Conservation (phyloP, 2,797 vertebrate genomes). For the Onychomys torridus region DNA sequence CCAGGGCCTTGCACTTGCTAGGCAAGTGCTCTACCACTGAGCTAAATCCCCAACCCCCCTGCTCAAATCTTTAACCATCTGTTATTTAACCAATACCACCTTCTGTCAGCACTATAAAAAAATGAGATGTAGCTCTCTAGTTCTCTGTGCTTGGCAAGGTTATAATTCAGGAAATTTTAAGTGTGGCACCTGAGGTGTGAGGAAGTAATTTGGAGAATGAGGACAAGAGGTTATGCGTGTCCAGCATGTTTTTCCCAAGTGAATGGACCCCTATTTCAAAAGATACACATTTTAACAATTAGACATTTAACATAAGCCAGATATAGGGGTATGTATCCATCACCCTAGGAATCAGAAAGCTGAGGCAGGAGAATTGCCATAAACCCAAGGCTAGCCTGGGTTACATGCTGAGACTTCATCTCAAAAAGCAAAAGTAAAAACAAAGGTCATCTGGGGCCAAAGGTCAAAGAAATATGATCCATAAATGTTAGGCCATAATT, state of each 20-base stretch:
- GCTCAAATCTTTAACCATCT: neutral
- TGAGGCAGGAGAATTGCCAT: neutral
- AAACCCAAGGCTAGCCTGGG: neutral
- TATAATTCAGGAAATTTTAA: neutral
- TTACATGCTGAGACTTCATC: neutral
- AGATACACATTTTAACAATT: neutral
- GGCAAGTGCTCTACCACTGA: no score
- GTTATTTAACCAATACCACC: neutral
- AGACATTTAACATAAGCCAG: neutral
- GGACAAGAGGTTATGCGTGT: neutral
- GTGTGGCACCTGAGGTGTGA: neutral
- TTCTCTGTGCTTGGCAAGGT: neutral
- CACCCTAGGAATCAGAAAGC: neutral
- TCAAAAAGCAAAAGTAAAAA: neutral
- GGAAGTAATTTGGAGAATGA: no score
- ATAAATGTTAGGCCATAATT: neutral
- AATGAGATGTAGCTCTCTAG: neutral
- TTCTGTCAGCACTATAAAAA: neutral
- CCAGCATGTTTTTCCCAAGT: neutral
- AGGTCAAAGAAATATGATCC: slow-evolving; percentile 24
- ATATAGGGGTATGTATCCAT: neutral
- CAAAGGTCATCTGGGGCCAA: neutral
- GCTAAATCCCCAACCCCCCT: no score
- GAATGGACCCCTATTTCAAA: slow-evolving; percentile 13
- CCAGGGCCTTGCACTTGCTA: no score